These are phyloP conservation scores for Philereme transversata DNA, from an alignment of 2,888 invertebrate species.

Conservation along the genomic window DNA sequence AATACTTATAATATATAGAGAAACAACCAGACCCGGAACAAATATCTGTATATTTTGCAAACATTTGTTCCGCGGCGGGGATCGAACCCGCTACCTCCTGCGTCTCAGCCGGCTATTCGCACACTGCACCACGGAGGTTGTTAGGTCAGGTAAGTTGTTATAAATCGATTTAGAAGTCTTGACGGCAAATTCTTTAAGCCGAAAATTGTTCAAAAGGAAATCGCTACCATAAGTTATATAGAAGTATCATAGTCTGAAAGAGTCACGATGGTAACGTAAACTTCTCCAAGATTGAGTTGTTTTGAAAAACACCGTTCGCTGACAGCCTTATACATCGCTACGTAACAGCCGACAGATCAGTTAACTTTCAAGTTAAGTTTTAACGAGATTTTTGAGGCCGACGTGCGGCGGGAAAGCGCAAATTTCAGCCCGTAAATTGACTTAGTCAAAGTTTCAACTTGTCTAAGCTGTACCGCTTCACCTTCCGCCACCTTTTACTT, in stretches of 20 bases:
- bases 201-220: neutral
- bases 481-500: slow-evolving; percentile 49
- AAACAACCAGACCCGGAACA: no score
- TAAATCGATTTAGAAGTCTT: no score
- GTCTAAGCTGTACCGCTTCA: slow-evolving; percentile 49
- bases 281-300: slow-evolving; percentile 33
- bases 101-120: no score
- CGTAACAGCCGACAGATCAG: slow-evolving; percentile 41
- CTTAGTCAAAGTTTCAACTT: slow-evolving; percentile 58
- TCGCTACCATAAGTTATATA: neutral
- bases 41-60: no score
- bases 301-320: slow-evolving; percentile 33
- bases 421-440: slow-evolving; percentile 63
- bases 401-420: slow-evolving; percentile 50
- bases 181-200: no score
- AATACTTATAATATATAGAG: no score
- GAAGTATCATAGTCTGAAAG: neutral
- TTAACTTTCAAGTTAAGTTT: slow-evolving; percentile 58
- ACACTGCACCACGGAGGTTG: no score
- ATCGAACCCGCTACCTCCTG: no score
- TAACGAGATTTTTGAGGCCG: slow-evolving; percentile 71
- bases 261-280: slow-evolving; percentile 10
- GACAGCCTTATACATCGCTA: slow-evolving; percentile 36
- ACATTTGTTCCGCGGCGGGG: no score
- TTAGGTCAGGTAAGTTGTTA: no score